These are phyloP conservation scores for Microctenopoma lineatum DNA, from an alignment of 2,797 vertebrate genomes.

Conservation along the genomic window DNA sequence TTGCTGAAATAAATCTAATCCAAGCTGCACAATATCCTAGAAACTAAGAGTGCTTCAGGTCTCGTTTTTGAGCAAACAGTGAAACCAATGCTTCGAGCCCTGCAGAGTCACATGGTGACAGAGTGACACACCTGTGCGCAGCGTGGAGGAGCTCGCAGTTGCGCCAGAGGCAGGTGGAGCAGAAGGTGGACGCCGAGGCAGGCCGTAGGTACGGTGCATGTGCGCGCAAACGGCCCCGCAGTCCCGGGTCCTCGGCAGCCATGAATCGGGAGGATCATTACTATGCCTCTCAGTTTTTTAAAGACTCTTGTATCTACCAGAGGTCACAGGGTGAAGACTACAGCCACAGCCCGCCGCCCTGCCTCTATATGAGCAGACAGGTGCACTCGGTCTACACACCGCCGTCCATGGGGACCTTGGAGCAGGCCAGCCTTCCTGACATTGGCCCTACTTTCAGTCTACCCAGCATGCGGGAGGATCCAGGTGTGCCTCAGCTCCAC, in stretches of 20 bases:
- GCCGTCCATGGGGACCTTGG: slow-evolving; percentile 84
- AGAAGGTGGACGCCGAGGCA: slow-evolving; percentile 64
- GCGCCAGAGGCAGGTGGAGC: slow-evolving; percentile 77
- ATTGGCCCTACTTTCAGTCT: slow-evolving; percentile 88
- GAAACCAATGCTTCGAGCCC: slow-evolving; percentile 78
- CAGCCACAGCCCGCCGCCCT: slow-evolving; percentile 92
- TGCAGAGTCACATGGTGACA: slow-evolving; percentile 84
- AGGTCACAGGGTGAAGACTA: slow-evolving; percentile 88
- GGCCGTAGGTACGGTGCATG: slow-evolving; percentile 64
- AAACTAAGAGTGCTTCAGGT: slow-evolving; percentile 60
- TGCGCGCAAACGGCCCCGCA: slow-evolving; percentile 48
- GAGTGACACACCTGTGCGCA: slow-evolving; percentile 84
- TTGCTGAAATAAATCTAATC: slow-evolving; percentile 60
- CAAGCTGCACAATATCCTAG: slow-evolving; percentile 67
- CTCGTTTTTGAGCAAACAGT: slow-evolving; percentile 76
- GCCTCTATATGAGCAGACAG: slow-evolving; percentile 94
- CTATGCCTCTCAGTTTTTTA: slow-evolving; percentile 91
- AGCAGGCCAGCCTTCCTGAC: slow-evolving; percentile 89
- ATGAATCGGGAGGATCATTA: slow-evolving; percentile 96
- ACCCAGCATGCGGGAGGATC: slow-evolving; percentile 88
- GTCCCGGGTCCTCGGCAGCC: slow-evolving; percentile 72
- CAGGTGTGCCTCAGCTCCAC: slow-evolving; percentile 86
- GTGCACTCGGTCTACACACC: slow-evolving; percentile 86
- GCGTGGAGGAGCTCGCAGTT: slow-evolving; percentile 66
- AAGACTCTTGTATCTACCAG: slow-evolving; percentile 94